Evolutionary conservation across 1,140 invertebrate genomes (phyloP).

Genomic region (Lepeophtheirus salmonis): DNA sequence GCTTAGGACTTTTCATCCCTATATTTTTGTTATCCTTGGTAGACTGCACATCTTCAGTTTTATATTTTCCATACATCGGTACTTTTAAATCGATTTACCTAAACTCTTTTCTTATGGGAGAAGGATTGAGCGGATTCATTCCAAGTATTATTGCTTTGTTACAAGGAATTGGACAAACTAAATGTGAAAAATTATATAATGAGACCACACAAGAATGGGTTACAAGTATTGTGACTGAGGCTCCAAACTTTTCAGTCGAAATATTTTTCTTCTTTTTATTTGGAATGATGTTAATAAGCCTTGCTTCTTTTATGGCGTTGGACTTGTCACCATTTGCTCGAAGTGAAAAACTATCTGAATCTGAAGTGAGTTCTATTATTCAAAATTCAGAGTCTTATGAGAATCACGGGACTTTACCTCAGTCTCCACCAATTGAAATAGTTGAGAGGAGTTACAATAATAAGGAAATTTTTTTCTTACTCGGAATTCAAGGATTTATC

Average conservation of each 20-base stretch:
- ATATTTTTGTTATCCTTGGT: conserved; percentile 63
- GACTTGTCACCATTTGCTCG: conserved; percentile 28
- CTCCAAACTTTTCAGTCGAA: conserved; percentile 39
- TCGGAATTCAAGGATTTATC: conserved; percentile 22
- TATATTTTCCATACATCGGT: conserved; percentile 71
- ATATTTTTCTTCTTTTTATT: conserved; percentile 51
- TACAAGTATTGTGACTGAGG: conserved; percentile 24
- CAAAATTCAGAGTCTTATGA: too few relatives aligned
- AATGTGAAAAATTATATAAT: neutral
- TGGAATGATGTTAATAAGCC: conserved; percentile 31
- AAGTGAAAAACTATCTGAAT: conserved; percentile 22
- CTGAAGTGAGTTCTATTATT: too few relatives aligned
- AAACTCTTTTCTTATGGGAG: conserved; percentile 43
- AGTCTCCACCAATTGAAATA: neutral
- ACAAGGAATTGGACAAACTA: conserved; percentile 23
- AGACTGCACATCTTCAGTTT: conserved; percentile 75
- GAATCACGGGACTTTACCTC: too few relatives aligned
- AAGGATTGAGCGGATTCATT: conserved; percentile 68
- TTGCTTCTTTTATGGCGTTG: conserved; percentile 31
- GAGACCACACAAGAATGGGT: conserved; percentile 15
- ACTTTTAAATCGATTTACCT: conserved; percentile 35
- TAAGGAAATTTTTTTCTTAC: conserved; percentile 2
- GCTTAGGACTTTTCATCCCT: conserved; percentile 47
- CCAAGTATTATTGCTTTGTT: conserved; percentile 60
- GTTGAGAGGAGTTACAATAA: too few relatives aligned